These are phyloP conservation scores for Anolis carolinensis DNA, from an alignment of 2,113 vertebrate species.

Conservation along the genomic window DNA sequence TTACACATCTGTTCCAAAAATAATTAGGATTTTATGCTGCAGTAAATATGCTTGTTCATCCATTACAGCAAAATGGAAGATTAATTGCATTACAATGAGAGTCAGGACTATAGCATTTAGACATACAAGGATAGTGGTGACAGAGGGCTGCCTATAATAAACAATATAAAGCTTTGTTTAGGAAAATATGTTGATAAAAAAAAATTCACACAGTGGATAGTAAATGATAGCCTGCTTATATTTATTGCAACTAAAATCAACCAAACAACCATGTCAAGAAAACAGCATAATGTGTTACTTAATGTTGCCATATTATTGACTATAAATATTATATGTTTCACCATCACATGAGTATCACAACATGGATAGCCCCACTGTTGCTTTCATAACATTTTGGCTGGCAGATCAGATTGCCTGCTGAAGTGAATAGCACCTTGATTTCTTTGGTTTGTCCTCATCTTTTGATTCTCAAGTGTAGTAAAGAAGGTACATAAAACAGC, in stretches of 20 bases:
- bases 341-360: too few relatives aligned
- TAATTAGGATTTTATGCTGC: slow-evolving; percentile 82
- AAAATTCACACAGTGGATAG: slow-evolving; percentile 72
- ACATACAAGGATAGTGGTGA: slow-evolving; percentile 62
- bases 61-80: slow-evolving; percentile 78
- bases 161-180: neutral
- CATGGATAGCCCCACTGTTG: neutral
- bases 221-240: slow-evolving; percentile 31
- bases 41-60: slow-evolving; percentile 82
- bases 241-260: slow-evolving; percentile 16
- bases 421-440: neutral
- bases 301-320: neutral
- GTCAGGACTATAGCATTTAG: slow-evolving; percentile 52
- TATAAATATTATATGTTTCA: neutral
- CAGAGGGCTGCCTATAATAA: slow-evolving; percentile 72
- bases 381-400: neutral
- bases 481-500: neutral
- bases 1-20: slow-evolving; percentile 79
- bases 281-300: neutral
- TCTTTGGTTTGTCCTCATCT: neutral
- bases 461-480: neutral
- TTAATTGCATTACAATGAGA: slow-evolving; percentile 82
- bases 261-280: slow-evolving; percentile 37
- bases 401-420: neutral
- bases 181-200: slow-evolving; percentile 57